Evolutionary conservation across 1,140 invertebrate species (phyloP).

Genomic region (Periplaneta americana): DNA sequence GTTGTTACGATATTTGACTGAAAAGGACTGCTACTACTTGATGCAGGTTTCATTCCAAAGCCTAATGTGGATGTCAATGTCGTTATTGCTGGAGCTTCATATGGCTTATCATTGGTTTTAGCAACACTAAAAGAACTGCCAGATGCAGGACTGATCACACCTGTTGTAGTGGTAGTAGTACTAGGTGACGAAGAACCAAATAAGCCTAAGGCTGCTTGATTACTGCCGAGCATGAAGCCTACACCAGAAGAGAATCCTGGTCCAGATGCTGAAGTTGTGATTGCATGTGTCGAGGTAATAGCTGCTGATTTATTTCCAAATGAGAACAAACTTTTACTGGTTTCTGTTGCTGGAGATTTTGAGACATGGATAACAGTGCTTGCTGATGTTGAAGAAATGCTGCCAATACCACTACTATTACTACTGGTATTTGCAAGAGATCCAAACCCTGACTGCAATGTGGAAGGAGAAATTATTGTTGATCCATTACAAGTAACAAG

Average conservation of each 20-base stretch:
- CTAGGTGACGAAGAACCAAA: not conserved
- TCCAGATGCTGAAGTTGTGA: not conserved
- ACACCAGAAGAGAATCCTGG: too few species aligned
- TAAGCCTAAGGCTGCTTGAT: not conserved
- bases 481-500: not conserved
- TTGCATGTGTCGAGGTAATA: not conserved
- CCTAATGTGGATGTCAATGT: not conserved
- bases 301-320: not conserved
- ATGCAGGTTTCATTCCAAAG: not conserved
- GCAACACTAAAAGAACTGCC: not conserved
- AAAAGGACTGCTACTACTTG: not conserved
- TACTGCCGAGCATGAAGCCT: not conserved
- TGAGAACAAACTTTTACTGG: not conserved
- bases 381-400: not conserved
- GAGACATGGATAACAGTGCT: not conserved
- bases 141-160: not conserved
- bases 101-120: not conserved
- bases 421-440: not conserved
- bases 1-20: not conserved
- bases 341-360: not conserved
- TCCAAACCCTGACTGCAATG: not conserved
- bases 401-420: not conserved
- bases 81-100: not conserved
- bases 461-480: not conserved
- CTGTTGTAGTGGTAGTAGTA: not conserved